Evolutionary conservation across 2,888 invertebrate species (phyloP).

Genomic region (Zhuqinia jingwanae): DNA sequence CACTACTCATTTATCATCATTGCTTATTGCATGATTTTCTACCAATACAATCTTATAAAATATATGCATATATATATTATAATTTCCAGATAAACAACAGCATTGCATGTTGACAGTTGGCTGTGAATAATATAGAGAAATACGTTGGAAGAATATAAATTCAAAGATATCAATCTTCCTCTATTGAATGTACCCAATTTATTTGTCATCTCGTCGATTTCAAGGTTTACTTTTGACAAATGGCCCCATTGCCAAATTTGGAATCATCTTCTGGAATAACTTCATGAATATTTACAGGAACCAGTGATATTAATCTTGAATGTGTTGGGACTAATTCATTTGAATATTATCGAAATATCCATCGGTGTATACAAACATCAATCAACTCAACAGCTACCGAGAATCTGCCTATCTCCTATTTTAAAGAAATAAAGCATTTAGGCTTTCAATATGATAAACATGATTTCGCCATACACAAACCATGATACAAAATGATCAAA

Average conservation of each 20-base stretch:
- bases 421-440: too few relatives aligned
- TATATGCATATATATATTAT: too few relatives aligned
- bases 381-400: slow-evolving; percentile 59
- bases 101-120: too few relatives aligned
- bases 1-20: too few relatives aligned
- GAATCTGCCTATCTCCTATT: slow-evolving; percentile 16
- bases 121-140: too few relatives aligned
- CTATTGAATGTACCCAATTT: not conserved
- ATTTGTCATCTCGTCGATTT: slow-evolving; percentile 56
- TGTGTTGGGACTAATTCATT: slow-evolving; percentile 34
- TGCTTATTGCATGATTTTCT: too few relatives aligned
- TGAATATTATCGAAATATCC: slow-evolving; percentile 51
- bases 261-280: slow-evolving; percentile 30
- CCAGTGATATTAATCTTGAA: not conserved
- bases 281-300: slow-evolving; percentile 44
- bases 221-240: slow-evolving; percentile 22
- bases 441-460: too few relatives aligned
- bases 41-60: too few relatives aligned
- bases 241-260: slow-evolving; percentile 28
- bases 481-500: too few relatives aligned
- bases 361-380: slow-evolving; percentile 34
- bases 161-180: not conserved
- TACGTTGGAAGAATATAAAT: not conserved
- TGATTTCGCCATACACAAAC: too few relatives aligned
- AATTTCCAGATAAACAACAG: too few relatives aligned